phyloP scores from a whole-genome alignment of 2,888 invertebrate species.

The Athrips mouffetella region DNA sequence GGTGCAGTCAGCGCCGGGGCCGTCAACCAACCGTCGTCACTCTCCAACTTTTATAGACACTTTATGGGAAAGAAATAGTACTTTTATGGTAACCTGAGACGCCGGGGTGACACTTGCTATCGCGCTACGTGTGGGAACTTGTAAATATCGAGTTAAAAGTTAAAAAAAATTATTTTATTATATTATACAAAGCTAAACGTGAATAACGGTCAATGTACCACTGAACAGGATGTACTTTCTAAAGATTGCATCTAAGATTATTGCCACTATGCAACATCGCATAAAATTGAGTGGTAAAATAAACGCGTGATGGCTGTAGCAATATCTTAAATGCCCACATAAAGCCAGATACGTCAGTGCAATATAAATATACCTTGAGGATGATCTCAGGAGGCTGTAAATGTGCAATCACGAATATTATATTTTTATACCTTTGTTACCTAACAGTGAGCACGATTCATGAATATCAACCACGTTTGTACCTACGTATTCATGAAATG shows the following conservation, averaged over 20 bases:
- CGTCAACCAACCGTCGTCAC: constrained; percentile 54
- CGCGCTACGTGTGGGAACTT: constrained; percentile 1
- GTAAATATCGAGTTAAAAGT: neutral
- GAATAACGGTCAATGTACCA: constrained; percentile 1
- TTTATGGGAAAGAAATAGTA: constrained; percentile 11
- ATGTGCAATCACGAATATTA: constrained; percentile 23
- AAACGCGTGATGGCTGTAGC: neutral
- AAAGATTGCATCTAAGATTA: neutral
- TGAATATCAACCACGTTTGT: neutral
- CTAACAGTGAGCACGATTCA: constrained; percentile 22
- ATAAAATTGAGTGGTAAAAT: constrained; percentile 1
- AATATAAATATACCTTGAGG: neutral
- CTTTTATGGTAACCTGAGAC: constrained; percentile 4
- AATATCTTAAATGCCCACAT: neutral
- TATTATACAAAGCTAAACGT: neutral
- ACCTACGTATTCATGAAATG: no score
- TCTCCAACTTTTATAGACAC: constrained; percentile 22
- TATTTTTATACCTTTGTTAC: constrained; percentile 26
- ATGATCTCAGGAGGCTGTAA: constrained; percentile 13
- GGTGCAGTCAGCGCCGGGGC: constrained; percentile 37
- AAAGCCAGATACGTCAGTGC: neutral
- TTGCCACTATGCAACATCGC: neutral
- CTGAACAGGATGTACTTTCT: neutral
- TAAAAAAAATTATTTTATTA: no score
- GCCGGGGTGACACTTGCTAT: constrained; percentile 6